A percentile compares a stretch with the other conserved stretches of the same genome.
phyloP scores from a whole-genome alignment of 2,888 invertebrate species.

The Strigamia transsilvanica region DNA sequence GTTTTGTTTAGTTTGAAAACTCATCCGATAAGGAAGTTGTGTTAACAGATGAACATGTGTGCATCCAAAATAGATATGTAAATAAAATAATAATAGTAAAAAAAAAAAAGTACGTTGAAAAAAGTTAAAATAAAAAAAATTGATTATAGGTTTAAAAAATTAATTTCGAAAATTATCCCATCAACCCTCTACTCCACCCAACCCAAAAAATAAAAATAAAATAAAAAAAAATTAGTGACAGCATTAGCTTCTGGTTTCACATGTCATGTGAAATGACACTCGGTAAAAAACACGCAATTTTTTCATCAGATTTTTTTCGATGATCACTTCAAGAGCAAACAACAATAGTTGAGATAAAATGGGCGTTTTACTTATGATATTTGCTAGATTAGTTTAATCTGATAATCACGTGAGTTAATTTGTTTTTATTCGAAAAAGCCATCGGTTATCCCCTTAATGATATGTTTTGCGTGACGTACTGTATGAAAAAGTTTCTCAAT shows the following conservation, averaged over 20 bases:
- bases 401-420: slow-evolving; percentile 19
- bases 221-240: neutral
- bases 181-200: too few species aligned
- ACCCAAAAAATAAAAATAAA: neutral
- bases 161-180: neutral
- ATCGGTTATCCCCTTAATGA: neutral
- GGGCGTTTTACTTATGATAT: neutral
- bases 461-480: neutral
- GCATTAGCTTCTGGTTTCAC: neutral
- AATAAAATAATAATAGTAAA: neutral
- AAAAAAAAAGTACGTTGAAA: neutral
- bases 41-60: slow-evolving; percentile 46
- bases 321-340: neutral
- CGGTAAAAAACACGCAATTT: slow-evolving; percentile 21
- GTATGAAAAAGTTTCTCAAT: neutral
- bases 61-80: slow-evolving; percentile 48
- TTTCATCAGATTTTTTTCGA: slow-evolving; percentile 20
- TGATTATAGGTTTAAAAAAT: neutral
- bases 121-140: neutral
- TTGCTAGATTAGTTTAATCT: slow-evolving; percentile 6
- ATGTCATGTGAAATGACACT: neutral
- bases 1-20: slow-evolving; percentile 41
- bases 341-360: neutral
- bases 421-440: neutral
- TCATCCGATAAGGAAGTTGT: slow-evolving; percentile 36